phyloP scores from a whole-genome alignment of 2,113 vertebrate species.

The Ovis canadensis region DNA sequence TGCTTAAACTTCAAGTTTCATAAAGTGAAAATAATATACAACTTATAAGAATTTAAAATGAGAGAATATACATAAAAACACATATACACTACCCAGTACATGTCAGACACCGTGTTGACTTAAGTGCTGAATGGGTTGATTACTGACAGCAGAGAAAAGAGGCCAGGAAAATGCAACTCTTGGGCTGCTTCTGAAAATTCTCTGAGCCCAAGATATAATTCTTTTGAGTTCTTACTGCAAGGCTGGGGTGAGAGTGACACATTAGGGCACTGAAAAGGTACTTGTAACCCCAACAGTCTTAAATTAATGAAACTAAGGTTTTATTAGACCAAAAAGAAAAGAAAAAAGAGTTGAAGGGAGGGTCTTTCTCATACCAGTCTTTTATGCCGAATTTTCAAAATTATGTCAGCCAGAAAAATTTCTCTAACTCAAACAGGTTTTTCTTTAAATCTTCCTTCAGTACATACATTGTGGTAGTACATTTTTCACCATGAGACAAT shows the following conservation, averaged over 20 bases:
- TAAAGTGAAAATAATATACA: not conserved
- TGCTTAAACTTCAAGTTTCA: not conserved
- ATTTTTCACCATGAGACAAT: not conserved
- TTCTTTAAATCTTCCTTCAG: not conserved
- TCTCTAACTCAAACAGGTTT: not conserved
- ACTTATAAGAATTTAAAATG: not conserved
- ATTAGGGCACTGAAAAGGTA: not conserved
- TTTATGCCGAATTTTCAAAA: slow-evolving; percentile 1
- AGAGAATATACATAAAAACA: not conserved
- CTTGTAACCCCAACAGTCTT: not conserved
- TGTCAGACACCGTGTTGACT: not conserved
- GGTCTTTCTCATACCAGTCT: not conserved
- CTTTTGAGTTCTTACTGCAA: not conserved
- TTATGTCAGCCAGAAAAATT: not conserved
- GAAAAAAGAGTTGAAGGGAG: not conserved
- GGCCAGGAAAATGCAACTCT: not conserved
- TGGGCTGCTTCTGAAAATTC: not conserved
- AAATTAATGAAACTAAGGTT: not conserved
- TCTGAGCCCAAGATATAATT: not conserved
- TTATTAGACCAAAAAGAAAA: not conserved
- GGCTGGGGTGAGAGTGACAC: not conserved
- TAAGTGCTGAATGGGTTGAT: not conserved
- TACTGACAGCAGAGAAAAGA: not conserved
- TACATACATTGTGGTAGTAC: not conserved
- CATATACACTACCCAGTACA: not conserved